Base-by-base conservation (phyloP, 2,113 vertebrate genomes). In the Corythoichthys intestinalis region DNA sequence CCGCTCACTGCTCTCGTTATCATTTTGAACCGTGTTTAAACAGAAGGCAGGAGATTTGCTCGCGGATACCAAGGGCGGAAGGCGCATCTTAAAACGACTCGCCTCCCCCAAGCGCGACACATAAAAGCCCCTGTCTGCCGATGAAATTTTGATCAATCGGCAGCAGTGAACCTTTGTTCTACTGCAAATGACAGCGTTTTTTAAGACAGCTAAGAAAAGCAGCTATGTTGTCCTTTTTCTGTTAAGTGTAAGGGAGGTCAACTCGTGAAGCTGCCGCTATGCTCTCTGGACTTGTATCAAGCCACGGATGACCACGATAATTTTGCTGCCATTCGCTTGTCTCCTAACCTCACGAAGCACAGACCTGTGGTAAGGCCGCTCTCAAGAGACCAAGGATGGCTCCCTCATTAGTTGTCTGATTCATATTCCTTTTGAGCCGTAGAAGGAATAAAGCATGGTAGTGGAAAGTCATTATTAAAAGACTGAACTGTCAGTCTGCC, bases 1-100 rank as follows among this genome's bases (percentile, higher is more conserved):
- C 91, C 90, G 90, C 89, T 87, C 88, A 87, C 80, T 73, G 83
- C 72, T 74, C 91, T 93, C 88, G 94, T 94, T 95, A 95, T 93
- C 93, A 95, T 94, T 92, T 91, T 93, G 92, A 96, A 93, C 92
- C 90, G 87, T 87, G 92, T 91, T 91, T 93, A 88, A 89, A 92
- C 90, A 83, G 77, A 74, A 88, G 87, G 87, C 91, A 86, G 80
- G 69, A 86, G 83, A 84, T 68, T 78, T 85, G 88, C 83, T 87
- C 73, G 61, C 76, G 87, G 92, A 91, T 79, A 71, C 78, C 84
- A 86, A 87, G 86, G 90, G 88, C 84, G 84, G 83, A 82, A 85
- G 81, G 84, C 86, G 82, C 83, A 85, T 91, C 88, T 90, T 88
- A 85, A 83, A 90, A 76, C 81, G 75, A 85, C 83, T 77, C 88